These are phyloP conservation scores for Alcis repandata DNA, from an alignment of 2,888 invertebrate species.

Conservation along the genomic window DNA sequence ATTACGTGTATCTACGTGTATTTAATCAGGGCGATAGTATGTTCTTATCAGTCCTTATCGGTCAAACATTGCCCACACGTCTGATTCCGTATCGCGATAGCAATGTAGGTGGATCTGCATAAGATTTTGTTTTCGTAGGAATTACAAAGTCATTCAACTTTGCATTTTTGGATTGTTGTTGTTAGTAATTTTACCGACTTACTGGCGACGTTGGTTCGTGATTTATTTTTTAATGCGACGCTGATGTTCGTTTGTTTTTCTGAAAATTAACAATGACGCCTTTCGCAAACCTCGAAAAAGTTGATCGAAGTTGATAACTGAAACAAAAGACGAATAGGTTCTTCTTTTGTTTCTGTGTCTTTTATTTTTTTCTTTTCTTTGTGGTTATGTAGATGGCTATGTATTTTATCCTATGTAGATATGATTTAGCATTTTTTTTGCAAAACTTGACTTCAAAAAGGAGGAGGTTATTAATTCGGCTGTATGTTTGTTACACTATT, in stretches of 20 bases:
- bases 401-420: no score
- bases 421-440: no score
- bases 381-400: background rate
- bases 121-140: constrained; percentile 22
- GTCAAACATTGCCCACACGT: constrained; percentile 42
- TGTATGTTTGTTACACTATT: no score
- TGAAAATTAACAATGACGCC: no score
- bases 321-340: no score
- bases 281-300: no score
- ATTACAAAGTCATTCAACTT: constrained; percentile 29
- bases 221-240: background rate
- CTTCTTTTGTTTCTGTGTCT: no score
- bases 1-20: constrained; percentile 13
- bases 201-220: background rate
- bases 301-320: no score
- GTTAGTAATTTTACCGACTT: background rate
- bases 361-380: background rate
- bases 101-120: constrained; percentile 15
- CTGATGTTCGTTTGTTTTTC: no score
- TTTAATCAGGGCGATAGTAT: constrained; percentile 16
- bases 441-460: no score
- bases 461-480: no score
- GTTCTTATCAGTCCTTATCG: constrained; percentile 48
- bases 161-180: constrained; percentile 11
- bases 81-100: constrained; percentile 29